Conservation (phyloP, 2,797 vertebrate species). For the Channallabes apus region DNA sequence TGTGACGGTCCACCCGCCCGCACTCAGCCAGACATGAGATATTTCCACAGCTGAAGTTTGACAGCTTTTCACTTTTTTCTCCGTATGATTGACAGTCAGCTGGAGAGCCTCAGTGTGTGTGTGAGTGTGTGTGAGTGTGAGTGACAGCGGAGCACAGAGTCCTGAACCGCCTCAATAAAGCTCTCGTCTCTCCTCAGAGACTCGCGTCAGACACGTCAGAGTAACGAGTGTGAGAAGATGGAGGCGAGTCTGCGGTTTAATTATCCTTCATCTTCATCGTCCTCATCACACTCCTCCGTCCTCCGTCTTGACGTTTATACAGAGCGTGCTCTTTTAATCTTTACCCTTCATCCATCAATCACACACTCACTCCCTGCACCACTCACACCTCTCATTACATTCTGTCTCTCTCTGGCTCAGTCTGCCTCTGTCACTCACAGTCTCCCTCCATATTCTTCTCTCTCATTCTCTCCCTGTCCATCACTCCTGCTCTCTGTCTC, state of each 20-base stretch:
- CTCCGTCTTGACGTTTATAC: background rate
- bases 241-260: background rate
- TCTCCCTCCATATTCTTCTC: background rate
- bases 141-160: slow-evolving; percentile 2
- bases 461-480: background rate
- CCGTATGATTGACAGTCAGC: background rate
- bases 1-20: background rate
- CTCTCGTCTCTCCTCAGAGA: background rate
- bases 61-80: background rate
- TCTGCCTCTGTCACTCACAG: background rate
- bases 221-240: background rate
- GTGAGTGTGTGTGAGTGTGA: slow-evolving; percentile 4
- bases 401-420: background rate
- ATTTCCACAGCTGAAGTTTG: background rate
- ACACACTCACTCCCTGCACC: background rate
- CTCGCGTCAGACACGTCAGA: background rate
- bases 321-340: background rate
- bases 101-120: background rate
- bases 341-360: background rate
- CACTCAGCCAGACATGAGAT: background rate
- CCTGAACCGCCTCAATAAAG: background rate
- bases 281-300: background rate
- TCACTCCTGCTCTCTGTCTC: background rate
- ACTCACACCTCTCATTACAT: background rate
- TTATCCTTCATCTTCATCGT: background rate